These are phyloP conservation scores for Promerops cafer DNA, from an alignment of 2,113 vertebrate species.

Conservation along the genomic window DNA sequence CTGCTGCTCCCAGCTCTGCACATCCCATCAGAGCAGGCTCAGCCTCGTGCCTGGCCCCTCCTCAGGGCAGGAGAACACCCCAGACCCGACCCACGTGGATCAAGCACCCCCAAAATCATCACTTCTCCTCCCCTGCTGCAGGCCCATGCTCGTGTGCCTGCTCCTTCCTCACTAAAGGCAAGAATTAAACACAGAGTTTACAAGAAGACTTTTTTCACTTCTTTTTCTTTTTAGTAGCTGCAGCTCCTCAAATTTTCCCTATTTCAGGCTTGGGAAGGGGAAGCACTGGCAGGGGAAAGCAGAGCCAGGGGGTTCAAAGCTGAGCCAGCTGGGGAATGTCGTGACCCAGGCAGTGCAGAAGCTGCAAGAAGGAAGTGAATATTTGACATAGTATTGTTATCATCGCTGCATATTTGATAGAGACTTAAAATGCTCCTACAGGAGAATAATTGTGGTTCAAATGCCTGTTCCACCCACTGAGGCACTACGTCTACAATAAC, in stretches of 20 bases:
- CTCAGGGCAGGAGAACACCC: neutral
- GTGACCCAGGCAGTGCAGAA: neutral
- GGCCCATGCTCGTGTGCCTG: neutral
- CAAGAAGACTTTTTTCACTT: neutral
- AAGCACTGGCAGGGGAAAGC: neutral
- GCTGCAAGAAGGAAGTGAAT: constrained; percentile 2
- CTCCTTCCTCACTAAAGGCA: neutral
- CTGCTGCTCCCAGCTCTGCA: neutral
- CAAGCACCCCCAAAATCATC: neutral
- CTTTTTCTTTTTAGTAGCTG: neutral
- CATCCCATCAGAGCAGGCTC: neutral
- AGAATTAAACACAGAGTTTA: neutral
- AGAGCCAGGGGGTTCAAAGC: neutral
- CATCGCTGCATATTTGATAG: neutral
- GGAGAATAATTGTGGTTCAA: constrained; percentile 45
- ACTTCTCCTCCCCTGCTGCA: neutral
- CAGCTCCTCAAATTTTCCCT: neutral
- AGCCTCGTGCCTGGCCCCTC: neutral
- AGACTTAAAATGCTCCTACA: constrained; percentile 16
- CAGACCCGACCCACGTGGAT: fast-evolving
- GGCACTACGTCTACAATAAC: neutral
- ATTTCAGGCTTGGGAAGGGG: neutral
- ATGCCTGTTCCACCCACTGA: constrained; percentile 48
- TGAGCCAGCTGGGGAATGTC: neutral
- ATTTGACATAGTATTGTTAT: constrained; percentile 32